A percentile compares a stretch with the other conserved stretches of the same genome.
These are phyloP conservation scores for Nothura maculosa DNA, from an alignment of 2,797 vertebrate species.

Conservation along the genomic window DNA sequence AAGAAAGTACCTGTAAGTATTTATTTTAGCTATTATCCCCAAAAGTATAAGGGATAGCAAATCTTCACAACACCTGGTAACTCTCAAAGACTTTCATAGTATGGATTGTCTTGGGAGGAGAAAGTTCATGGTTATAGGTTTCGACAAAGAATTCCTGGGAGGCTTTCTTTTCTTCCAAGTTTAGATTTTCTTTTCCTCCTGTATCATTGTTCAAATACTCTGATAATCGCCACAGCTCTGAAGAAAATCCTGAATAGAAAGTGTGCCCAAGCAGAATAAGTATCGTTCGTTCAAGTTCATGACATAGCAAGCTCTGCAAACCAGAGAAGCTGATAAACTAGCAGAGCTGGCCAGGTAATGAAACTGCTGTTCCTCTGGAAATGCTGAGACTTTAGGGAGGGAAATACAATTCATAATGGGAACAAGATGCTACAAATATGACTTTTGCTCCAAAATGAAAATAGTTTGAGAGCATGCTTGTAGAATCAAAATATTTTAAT, in stretches of 20 bases:
- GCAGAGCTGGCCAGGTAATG: not conserved
- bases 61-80: slow-evolving; percentile 1
- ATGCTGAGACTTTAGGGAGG: slow-evolving; percentile 11
- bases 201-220: slow-evolving; percentile 5
- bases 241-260: slow-evolving; percentile 6
- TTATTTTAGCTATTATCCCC: slow-evolving; percentile 9
- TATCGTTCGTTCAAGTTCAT: slow-evolving; percentile 16
- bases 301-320: slow-evolving; percentile 38
- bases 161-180: not conserved
- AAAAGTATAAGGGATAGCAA: not conserved
- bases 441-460: not conserved
- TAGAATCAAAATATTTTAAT: not conserved
- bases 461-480: not conserved
- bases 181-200: slow-evolving; percentile 16
- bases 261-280: not conserved
- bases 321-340: not conserved
- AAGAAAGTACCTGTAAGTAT: not conserved
- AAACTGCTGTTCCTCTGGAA: slow-evolving; percentile 3
- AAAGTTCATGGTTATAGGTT: slow-evolving; percentile 28
- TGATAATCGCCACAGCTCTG: not conserved
- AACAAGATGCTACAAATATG: not conserved
- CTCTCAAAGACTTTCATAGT: not conserved
- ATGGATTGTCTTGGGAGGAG: slow-evolving; percentile 11
- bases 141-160: slow-evolving; percentile 18
- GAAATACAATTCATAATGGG: not conserved